phyloP scores from a whole-genome alignment of 2,797 vertebrate genomes.

The Apodemus agrarius region DNA sequence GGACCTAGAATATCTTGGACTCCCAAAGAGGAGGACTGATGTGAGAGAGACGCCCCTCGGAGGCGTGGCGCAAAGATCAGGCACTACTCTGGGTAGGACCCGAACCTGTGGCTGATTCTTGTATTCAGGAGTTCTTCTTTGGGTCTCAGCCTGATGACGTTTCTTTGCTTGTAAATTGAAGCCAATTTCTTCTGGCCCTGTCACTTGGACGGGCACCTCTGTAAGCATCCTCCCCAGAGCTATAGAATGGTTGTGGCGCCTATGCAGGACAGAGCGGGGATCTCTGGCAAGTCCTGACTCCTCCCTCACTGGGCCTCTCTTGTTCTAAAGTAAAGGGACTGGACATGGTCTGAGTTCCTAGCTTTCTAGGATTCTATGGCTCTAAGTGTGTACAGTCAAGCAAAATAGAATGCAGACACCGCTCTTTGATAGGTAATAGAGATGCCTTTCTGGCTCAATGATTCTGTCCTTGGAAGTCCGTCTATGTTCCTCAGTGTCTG shows the following conservation, averaged over 20 bases:
- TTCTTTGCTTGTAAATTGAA: conserved; percentile 30
- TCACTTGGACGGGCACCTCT: not conserved
- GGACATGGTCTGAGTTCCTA: not conserved
- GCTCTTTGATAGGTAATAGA: not conserved
- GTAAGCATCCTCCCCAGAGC: not conserved
- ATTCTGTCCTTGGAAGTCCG: not conserved
- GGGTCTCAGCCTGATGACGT: not conserved
- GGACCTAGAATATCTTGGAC: conserved; percentile 33
- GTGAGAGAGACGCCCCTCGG: not conserved
- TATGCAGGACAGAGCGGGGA: not conserved
- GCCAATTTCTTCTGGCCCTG: not conserved
- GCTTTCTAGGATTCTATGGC: not conserved
- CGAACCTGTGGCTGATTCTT: not conserved
- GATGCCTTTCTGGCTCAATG: not conserved
- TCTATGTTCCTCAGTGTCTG: not conserved
- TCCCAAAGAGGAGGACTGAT: conserved; percentile 19
- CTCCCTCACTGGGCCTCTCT: not conserved
- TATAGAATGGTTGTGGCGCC: not conserved
- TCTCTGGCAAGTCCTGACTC: not conserved
- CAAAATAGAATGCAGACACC: not conserved
- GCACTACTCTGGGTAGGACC: not conserved
- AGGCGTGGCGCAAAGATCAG: not conserved
- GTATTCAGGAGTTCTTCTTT: not conserved
- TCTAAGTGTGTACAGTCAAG: not conserved
- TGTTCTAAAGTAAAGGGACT: not conserved